A percentile compares a stretch with the other conserved stretches of the same genome.
These are phyloP conservation scores for Himalopsyche anomala DNA, from an alignment of 2,888 invertebrate genomes.

Conservation along the genomic window DNA sequence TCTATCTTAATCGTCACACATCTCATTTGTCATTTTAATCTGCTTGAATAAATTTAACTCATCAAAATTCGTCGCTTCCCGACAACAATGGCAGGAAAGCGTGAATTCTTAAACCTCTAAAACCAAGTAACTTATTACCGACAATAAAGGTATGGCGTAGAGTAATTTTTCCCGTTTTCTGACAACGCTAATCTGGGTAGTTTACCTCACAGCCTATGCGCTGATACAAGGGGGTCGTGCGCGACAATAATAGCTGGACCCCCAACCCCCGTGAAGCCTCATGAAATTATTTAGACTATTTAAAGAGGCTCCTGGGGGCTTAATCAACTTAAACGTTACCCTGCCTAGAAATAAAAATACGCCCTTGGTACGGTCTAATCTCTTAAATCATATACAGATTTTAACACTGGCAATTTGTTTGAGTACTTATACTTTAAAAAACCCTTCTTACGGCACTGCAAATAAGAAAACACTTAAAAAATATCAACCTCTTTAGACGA, in stretches of 20 bases:
- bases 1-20: background rate
- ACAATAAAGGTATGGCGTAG: slow-evolving; percentile 61
- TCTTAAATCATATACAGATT: background rate
- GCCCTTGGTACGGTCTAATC: background rate
- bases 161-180: slow-evolving; percentile 58
- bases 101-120: slow-evolving; percentile 50
- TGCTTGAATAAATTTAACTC: slow-evolving; percentile 28
- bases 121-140: slow-evolving; percentile 61
- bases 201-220: slow-evolving; percentile 40
- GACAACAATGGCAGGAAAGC: slow-evolving; percentile 25
- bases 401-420: background rate
- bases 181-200: slow-evolving; percentile 53
- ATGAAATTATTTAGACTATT: slow-evolving; percentile 33
- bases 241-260: slow-evolving; percentile 7
- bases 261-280: background rate
- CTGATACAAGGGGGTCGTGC: background rate
- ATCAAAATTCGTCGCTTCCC: slow-evolving; percentile 10
- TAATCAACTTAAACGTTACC: slow-evolving; percentile 10
- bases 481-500: no score
- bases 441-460: background rate
- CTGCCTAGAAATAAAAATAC: background rate
- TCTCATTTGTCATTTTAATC: slow-evolving; percentile 44
- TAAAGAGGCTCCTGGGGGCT: slow-evolving; percentile 23
- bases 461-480: background rate
- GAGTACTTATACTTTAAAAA: background rate